Base-by-base conservation (phyloP, 2,888 invertebrate genomes). In the Podotricha telesiphe region DNA sequence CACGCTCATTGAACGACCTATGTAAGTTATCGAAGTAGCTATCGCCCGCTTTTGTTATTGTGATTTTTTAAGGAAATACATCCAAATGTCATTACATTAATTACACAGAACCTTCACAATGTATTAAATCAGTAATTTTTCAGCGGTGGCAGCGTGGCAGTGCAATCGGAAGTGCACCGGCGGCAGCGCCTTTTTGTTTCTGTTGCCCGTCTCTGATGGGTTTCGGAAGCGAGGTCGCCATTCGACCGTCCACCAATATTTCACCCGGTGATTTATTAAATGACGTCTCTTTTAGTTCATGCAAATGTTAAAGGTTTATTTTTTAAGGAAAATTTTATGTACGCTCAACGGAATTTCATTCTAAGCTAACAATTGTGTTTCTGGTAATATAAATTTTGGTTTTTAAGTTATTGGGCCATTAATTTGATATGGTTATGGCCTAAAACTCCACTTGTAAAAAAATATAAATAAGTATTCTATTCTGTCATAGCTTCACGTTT, bases 101-200 rank as follows among this genome's bases (percentile, higher is more conserved):
- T 40, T 67, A 65, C 71, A 71, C 63, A 73, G 69, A 76, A 81
- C 78, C 77, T 77, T 79, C 76, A 81, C 84, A 85, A 87, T 86
- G 85, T 84, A 85, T 86, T 84, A 84, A 86, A 80, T 81, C 78
- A 81, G 88, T 88, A 91, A 92, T 92, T 91, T 92, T 92, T 92
- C 91, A 92, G 85, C 83, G 86, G 80, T 67, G 67, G 67, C 61
- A 53, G 67, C 61, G 45, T 86, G 87, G 83, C 89, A 87, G 80
- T 84, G 87, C 90, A 92, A 89, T 91, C 91, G 92, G 91, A 91
- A 89, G 87, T 83, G 84, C 84, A 85, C 86, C 86, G 86, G 86
- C 84, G 86, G 79, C 86, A 80, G 80, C 79, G 85, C 84, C 87
- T 91, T 92, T 92, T 91, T 92, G 90, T 91, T 90, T 88, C 84